A percentile compares a stretch with the other conserved stretches of the same genome.
These are phyloP conservation scores for Theodoxus fluviatilis DNA, from an alignment of 2,888 invertebrate genomes.

Conservation along the genomic window DNA sequence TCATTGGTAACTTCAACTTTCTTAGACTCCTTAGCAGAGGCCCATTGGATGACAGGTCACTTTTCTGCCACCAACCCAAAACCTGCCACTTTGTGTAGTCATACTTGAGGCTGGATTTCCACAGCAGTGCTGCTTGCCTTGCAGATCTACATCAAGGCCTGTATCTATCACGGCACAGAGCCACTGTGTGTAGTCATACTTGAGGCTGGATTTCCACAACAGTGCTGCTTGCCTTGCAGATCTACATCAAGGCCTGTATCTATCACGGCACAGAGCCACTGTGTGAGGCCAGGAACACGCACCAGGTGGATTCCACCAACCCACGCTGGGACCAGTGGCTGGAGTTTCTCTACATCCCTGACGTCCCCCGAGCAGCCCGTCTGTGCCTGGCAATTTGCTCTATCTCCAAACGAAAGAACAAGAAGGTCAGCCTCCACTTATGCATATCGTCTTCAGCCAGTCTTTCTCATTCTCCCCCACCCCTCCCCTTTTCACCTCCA, in stretches of 20 bases:
- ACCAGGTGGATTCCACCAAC: constrained; percentile 66
- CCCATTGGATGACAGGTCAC: neutral
- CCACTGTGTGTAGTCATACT: neutral
- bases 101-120: neutral
- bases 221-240: constrained; percentile 53
- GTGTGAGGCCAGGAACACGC: constrained; percentile 66
- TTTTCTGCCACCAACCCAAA: no score
- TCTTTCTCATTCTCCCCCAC: neutral
- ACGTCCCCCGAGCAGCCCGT: constrained; percentile 70
- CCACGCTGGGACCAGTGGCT: constrained; percentile 70
- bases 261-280: constrained; percentile 70
- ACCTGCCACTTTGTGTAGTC: no score
- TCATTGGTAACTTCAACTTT: no score
- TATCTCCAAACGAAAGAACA: constrained; percentile 65
- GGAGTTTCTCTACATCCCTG: constrained; percentile 69
- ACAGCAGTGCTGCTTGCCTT: neutral
- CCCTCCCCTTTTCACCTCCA: no score
- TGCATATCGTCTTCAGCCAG: neutral
- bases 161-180: neutral
- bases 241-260: constrained; percentile 70
- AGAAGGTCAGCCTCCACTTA: constrained; percentile 51
- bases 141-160: neutral
- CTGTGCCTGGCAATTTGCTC: constrained; percentile 70
- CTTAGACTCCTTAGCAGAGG: neutral
- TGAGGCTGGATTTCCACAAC: neutral